phyloP scores from a whole-genome alignment of 2,113 vertebrate species.

The Corapipo altera region DNA sequence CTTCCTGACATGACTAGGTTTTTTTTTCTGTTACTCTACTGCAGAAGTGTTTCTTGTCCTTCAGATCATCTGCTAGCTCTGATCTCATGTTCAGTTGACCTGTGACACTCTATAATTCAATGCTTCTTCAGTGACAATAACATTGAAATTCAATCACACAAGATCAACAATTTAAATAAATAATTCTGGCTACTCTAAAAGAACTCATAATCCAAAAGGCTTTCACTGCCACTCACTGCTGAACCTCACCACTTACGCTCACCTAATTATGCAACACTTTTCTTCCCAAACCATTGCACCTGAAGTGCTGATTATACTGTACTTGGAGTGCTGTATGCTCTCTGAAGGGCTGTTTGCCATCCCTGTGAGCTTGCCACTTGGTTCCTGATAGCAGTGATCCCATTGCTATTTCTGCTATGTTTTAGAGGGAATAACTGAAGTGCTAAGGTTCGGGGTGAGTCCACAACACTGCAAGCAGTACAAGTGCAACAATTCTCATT shows the following conservation, averaged over 20 bases:
- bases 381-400: not conserved
- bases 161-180: slow-evolving; percentile 14
- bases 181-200: not conserved
- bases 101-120: not conserved
- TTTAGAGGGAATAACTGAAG: not conserved
- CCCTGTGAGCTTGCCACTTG: not conserved
- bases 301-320: slow-evolving; percentile 14
- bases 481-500: not conserved
- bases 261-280: not conserved
- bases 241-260: not conserved
- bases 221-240: not conserved
- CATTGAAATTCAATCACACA: not conserved
- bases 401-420: not conserved
- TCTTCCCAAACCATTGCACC: slow-evolving; percentile 3
- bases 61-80: slow-evolving; percentile 3
- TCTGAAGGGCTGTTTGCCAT: not conserved
- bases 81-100: not conserved
- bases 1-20: not conserved
- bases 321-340: not conserved
- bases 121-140: not conserved
- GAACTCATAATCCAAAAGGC: not conserved
- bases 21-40: not conserved
- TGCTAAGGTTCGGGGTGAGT: not conserved
- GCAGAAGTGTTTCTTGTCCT: not conserved
- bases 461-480: not conserved